Percentiles rank a stretch among this genome's conserved stretches.
Evolutionary conservation across 1,140 invertebrate species (phyloP).

Genomic region (Neodiprion virginianus): DNA sequence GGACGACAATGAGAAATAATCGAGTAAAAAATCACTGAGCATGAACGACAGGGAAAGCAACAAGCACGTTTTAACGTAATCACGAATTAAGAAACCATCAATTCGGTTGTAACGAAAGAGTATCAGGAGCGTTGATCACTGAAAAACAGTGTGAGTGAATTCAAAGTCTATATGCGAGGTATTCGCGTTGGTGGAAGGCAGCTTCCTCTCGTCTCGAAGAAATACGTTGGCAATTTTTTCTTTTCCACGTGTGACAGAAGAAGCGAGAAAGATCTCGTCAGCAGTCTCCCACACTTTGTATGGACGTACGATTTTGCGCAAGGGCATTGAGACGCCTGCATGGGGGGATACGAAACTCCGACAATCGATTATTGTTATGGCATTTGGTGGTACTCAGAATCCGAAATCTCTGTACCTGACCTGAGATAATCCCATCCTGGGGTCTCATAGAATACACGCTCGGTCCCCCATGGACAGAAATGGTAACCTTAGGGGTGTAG

Average conservation of each 20-base stretch:
- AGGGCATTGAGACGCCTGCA: not conserved
- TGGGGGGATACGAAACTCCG: not conserved
- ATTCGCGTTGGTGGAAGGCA: no score
- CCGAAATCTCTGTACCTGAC: constrained; percentile 7
- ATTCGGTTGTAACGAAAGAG: no score
- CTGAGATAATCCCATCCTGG: constrained; percentile 5
- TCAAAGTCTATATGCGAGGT: no score
- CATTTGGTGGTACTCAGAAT: not conserved
- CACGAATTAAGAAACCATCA: no score
- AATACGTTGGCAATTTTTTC: not conserved
- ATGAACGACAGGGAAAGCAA: no score
- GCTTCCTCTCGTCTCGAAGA: not conserved
- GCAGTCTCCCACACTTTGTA: not conserved
- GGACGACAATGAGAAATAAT: no score
- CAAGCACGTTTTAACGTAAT: no score
- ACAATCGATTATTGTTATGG: not conserved
- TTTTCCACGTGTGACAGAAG: not conserved
- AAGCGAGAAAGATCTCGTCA: not conserved
- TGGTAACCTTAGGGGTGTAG: not conserved
- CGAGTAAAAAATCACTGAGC: no score
- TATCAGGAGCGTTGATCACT: no score
- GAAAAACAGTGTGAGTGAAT: no score
- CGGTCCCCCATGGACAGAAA: not conserved
- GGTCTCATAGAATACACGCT: not conserved
- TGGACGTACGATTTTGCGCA: not conserved